Percentiles rank a stretch among this genome's conserved stretches.
phyloP scores from a whole-genome alignment of 2,113 vertebrate genomes.

The Mustela lutreola region DNA sequence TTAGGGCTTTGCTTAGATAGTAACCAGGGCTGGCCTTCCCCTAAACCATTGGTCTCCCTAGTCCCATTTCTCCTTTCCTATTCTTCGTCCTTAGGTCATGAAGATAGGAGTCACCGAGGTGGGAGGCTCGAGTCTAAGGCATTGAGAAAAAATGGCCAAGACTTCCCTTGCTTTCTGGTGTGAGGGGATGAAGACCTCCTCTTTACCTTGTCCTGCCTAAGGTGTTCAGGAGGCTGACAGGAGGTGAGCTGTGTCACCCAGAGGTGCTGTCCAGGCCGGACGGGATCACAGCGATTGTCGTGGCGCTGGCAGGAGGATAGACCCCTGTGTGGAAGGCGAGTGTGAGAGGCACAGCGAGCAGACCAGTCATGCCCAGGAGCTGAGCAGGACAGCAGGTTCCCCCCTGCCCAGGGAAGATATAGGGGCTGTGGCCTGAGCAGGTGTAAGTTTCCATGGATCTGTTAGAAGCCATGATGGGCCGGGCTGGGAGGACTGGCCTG shows the following conservation, averaged over 20 bases:
- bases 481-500: neutral
- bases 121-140: neutral
- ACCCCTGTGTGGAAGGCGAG: neutral
- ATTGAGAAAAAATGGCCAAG: neutral
- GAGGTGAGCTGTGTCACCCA: neutral
- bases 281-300: neutral
- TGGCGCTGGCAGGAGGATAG: neutral
- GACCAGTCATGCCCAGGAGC: too few relatives aligned
- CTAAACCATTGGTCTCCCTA: neutral
- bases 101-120: neutral
- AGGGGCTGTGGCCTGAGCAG: neutral
- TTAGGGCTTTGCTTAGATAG: neutral
- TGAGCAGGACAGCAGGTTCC: accelerated
- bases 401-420: too few relatives aligned
- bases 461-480: neutral
- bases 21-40: neutral
- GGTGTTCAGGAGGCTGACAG: neutral
- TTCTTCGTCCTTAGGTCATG: neutral
- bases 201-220: neutral
- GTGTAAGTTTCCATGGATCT: neutral
- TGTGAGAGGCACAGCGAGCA: neutral
- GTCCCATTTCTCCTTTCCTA: neutral
- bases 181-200: too few relatives aligned
- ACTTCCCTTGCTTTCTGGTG: neutral
- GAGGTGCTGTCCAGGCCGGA: neutral